Percentiles rank a stretch among this genome's conserved stretches.
Conservation (phyloP, 1,140 invertebrate genomes). For the Pteromalus puparum region DNA sequence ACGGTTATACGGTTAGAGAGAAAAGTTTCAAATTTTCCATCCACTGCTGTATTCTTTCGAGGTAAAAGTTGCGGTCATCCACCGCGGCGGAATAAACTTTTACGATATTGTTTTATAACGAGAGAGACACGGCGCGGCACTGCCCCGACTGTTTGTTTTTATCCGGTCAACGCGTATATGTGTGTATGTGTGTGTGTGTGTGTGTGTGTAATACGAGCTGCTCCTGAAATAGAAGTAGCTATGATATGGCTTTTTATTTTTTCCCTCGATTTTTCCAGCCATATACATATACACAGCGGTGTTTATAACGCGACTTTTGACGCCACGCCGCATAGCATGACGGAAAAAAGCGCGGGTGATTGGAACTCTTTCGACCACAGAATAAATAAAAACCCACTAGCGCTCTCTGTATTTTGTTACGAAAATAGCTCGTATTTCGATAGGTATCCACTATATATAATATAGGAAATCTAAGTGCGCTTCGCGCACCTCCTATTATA, state of each 20-base stretch:
- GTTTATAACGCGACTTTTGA: neutral
- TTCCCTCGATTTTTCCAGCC: neutral
- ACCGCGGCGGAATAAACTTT: conserved; percentile 55
- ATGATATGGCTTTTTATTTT: neutral
- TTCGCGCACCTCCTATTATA: no score
- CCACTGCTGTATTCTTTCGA: conserved; percentile 37
- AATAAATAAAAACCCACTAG: neutral
- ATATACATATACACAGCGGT: neutral
- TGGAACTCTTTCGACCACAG: neutral
- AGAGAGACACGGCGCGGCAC: neutral
- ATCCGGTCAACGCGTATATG: no score
- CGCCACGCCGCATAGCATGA: no score
- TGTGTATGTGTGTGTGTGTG: no score
- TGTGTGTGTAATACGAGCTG: neutral
- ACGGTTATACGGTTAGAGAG: neutral
- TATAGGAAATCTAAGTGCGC: no score
- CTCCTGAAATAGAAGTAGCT: neutral
- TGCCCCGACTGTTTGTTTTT: neutral
- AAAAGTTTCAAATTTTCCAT: conserved; percentile 28
- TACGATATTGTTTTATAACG: conserved; percentile 60
- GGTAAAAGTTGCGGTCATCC: conserved; percentile 63
- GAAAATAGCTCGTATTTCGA: neutral
- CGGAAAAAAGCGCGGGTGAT: neutral
- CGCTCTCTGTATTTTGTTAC: neutral
- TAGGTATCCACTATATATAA: neutral